Evolutionary conservation across 2,113 vertebrate species (phyloP).

Genomic region (Ictalurus punctatus): DNA sequence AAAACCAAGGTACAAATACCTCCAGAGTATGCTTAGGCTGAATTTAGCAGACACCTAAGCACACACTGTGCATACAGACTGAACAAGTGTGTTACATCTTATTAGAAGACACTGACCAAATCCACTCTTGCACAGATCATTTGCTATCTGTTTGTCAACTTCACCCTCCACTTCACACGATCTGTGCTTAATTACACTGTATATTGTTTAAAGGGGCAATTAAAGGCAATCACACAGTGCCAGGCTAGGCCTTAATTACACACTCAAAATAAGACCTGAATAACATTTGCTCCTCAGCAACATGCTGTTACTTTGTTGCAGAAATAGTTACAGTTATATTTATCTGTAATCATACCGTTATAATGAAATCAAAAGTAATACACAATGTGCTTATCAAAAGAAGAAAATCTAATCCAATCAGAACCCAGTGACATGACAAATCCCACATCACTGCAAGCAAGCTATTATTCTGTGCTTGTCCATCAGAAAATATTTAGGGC

Average conservation of each 20-base stretch:
- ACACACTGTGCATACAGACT: slow-evolving; percentile 20
- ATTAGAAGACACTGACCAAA: slow-evolving; percentile 51
- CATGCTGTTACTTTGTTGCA: neutral
- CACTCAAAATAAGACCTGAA: slow-evolving; percentile 41
- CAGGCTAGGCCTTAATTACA: slow-evolving; percentile 51
- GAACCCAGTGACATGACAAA: slow-evolving; percentile 41
- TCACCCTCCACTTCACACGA: slow-evolving; percentile 45
- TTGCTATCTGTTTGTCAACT: slow-evolving; percentile 57
- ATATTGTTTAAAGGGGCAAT: slow-evolving; percentile 54
- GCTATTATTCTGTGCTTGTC: slow-evolving; percentile 45
- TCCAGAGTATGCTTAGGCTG: slow-evolving; percentile 44
- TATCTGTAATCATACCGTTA: neutral
- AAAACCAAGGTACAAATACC: slow-evolving; percentile 35
- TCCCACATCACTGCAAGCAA: slow-evolving; percentile 45
- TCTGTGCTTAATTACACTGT: slow-evolving; percentile 50
- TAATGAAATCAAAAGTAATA: neutral
- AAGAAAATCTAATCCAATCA: slow-evolving; percentile 41
- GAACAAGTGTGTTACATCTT: slow-evolving; percentile 46
- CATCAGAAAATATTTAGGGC: slow-evolving; percentile 51
- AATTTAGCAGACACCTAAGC: slow-evolving; percentile 56
- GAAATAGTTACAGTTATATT: neutral
- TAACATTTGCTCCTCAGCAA: slow-evolving; percentile 23
- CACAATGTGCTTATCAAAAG: slow-evolving; percentile 17
- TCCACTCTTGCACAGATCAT: slow-evolving; percentile 72
- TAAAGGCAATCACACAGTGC: slow-evolving; percentile 47